Percentiles rank a stretch among this genome's conserved stretches.
Evolutionary conservation across 2,888 invertebrate species (phyloP).

Genomic region (Clusia tigrina): DNA sequence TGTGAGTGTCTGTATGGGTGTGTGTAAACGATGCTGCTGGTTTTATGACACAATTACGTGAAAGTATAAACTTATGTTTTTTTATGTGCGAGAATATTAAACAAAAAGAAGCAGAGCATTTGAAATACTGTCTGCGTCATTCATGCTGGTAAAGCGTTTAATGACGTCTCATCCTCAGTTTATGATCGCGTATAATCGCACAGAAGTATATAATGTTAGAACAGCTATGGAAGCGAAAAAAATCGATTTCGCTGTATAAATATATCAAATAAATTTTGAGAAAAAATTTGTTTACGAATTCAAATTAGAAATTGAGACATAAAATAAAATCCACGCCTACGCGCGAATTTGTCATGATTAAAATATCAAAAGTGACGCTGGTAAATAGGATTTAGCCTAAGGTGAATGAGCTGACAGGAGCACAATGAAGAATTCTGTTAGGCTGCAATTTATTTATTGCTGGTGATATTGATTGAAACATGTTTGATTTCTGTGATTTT

Average conservation of each 20-base stretch:
- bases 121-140: neutral
- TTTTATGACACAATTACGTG: constrained; percentile 1
- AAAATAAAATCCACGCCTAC: too few species aligned
- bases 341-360: too few species aligned
- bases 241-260: constrained; percentile 28
- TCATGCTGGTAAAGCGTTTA: constrained; percentile 36
- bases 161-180: constrained; percentile 34
- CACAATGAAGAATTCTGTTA: too few species aligned
- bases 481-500: too few species aligned
- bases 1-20: neutral
- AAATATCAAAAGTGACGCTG: neutral
- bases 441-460: too few species aligned
- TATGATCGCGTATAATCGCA: constrained; percentile 21
- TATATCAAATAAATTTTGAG: neutral
- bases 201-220: constrained; percentile 1
- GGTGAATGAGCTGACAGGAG: too few species aligned
- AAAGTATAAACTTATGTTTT: constrained; percentile 8
- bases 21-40: neutral
- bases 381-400: too few species aligned
- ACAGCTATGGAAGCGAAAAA: constrained; percentile 17
- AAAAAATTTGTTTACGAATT: neutral
- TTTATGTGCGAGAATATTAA: neutral
- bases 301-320: neutral
- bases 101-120: neutral
- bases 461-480: too few species aligned